Evolutionary conservation across 1,140 invertebrate genomes (phyloP), one percentile per base, ranked within the genome.

Genomic region (Pectinophora gossypiella): DNA sequence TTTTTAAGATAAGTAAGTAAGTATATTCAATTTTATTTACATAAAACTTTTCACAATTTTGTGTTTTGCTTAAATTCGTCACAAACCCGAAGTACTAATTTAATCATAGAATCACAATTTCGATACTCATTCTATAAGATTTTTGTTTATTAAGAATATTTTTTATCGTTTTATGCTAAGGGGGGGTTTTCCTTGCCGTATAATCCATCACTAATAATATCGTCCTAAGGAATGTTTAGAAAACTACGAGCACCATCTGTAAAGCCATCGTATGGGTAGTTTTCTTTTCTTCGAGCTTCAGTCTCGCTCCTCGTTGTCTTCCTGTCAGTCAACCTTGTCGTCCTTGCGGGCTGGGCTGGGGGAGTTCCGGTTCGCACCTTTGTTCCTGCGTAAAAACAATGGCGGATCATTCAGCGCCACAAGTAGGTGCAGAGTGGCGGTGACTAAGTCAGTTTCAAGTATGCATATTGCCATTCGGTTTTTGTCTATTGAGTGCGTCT

Each of bases 231-330:
- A 32, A 32, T 3, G 9, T 32, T 9, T 32, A 32, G 51, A 56
- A 59, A 52, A 55, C 56, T 60, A 57, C 47, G 43, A 61, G 53
- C 64, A 67, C 64, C 64, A 67, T 38, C 38, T 42, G 23, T 67
- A 67, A 57, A 67, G 55, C 57, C 57, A 59, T 27, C 23, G 32
- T 22, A 57, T 22, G 20, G 43, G 47, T 40, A 56, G 42, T 50
- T 54, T 54, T 43, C 48, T 47, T 15, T 51, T 46, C 51, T 27
- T 15, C 2, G 35, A n/a, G n/a, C n/a, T 38, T 60, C 58, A 64
- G 18, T 9, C 27, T 32, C 27, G n/a, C n/a, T 32, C 1, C 27
- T 32, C n/a, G 2, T 32, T 32, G 27, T 32, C 2, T 1, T 54
- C 54, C 12, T 38, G 47, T 32, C 16, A 40, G 18, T 23, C n/a